Conservation (phyloP, 2,797 vertebrate species). For the Psittacula derbiana region DNA sequence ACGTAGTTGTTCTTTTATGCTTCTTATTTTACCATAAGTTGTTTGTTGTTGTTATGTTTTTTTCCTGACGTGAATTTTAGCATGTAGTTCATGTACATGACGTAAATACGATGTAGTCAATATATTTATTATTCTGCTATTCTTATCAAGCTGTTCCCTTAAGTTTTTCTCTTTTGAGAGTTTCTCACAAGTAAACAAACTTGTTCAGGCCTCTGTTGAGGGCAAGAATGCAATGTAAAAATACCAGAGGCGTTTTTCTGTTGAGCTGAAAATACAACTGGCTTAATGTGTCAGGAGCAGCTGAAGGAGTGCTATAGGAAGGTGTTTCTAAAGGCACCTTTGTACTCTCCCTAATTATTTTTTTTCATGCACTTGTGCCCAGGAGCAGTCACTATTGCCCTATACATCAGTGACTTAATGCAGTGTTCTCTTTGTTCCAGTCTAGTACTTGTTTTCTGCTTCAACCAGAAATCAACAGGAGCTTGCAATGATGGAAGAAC, state of each 20-base stretch:
- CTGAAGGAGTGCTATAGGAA: background rate
- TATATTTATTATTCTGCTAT: background rate
- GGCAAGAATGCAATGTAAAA: conserved; percentile 20
- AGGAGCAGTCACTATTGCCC: background rate
- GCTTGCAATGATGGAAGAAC: background rate
- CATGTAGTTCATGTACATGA: background rate
- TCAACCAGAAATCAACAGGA: background rate
- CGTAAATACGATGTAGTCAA: background rate
- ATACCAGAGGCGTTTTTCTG: background rate
- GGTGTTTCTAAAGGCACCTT: background rate
- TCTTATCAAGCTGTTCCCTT: background rate
- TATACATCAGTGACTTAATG: background rate
- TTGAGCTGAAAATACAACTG: background rate
- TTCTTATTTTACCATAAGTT: background rate
- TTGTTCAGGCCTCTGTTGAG: background rate
- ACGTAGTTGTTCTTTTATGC: background rate
- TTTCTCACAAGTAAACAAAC: conserved; percentile 4
- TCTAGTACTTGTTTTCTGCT: background rate
- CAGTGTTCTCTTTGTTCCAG: background rate
- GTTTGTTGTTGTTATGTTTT: background rate
- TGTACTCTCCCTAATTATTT: background rate
- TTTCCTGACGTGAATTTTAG: background rate
- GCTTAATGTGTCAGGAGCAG: background rate
- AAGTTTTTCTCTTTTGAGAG: background rate
- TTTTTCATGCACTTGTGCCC: background rate